Evolutionary conservation across 2,797 vertebrate genomes (phyloP), one percentile per base, ranked within the genome.

Genomic region (Cephalopachus bancanus): DNA sequence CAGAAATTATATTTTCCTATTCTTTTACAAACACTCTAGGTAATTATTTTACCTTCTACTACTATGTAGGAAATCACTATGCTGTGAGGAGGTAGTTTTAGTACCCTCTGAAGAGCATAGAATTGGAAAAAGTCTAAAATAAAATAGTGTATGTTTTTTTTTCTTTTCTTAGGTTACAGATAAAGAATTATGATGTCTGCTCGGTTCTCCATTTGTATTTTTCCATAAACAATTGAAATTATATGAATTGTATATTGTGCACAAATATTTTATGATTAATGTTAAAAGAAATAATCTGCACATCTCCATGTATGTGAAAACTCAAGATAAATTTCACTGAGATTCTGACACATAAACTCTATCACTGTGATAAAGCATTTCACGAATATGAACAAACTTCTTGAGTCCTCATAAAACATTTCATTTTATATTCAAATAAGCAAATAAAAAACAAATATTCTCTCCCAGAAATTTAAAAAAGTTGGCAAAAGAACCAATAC

Each of bases 141-240:
- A 80, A 94, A 85, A 72, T 33, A 33, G 24, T 3, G 22, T 16
- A 19, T 12, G 19, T 75, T 16, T 20, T 12, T 74, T 67, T 33
- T n/a, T 14, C 8, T 74, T 28, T 37, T 44, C 72, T 81, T 57
- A 44, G 7, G n/a, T 57, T 37, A 5, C 33, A 92, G 22, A 65
- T 44, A 72, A 89, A 51, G 30, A 65, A 44, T 26, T 69, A 12
- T 20, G 7, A 55, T 92, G 26, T 1, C 4, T 51, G 22, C 37
- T 89, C 60, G 91, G 3, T 24, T n/a, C 93, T 95, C 28, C 22
- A 96, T 95, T 94, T 30, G 2, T 51, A 26, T 49, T 22, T 71
- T 84, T 75, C 28, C 17, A 24, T 30, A 81, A 60, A 17, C 53
- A 83, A 59, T 6, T 37, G 1, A 74, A 72, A 7, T 79, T 57